Evolutionary conservation across 1,140 invertebrate species (phyloP).

Genomic region (Arctopsyche grandis): DNA sequence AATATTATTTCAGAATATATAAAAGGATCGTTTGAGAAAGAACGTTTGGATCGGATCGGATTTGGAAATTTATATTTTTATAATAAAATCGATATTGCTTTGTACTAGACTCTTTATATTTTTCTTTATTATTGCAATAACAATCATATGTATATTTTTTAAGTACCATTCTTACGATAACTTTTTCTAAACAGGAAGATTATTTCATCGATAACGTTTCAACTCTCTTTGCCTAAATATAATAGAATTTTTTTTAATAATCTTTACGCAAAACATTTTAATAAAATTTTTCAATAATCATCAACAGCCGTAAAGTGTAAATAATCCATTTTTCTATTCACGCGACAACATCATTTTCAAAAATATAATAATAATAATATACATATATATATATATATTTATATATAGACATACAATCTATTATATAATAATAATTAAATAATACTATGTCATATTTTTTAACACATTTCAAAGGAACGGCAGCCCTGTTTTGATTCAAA

Average conservation of each 20-base stretch:
- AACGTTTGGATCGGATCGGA: no score
- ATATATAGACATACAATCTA: background rate
- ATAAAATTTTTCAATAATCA: slow-evolving; percentile 16
- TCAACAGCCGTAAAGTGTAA: slow-evolving; percentile 13
- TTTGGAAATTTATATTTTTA: no score
- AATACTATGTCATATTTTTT: no score
- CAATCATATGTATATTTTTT: slow-evolving; percentile 20
- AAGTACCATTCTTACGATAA: background rate
- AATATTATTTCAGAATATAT: slow-evolving; percentile 80
- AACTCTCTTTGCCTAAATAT: no score
- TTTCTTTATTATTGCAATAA: slow-evolving; percentile 26
- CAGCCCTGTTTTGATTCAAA: background rate
- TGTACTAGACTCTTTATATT: slow-evolving; percentile 29
- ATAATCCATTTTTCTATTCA: background rate
- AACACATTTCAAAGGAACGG: slow-evolving; percentile 7
- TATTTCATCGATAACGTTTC: slow-evolving; percentile 5
- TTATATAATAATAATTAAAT: no score
- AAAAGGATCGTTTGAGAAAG: slow-evolving; percentile 57
- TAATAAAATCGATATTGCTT: slow-evolving; percentile 18
- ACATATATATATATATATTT: no score
- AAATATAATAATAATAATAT: background rate
- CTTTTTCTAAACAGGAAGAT: background rate
- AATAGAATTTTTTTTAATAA: background rate
- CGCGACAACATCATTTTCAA: background rate
- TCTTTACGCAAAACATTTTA: slow-evolving; percentile 1